These are phyloP conservation scores for Agrotis puta DNA, from an alignment of 2,888 invertebrate species.

Conservation along the genomic window DNA sequence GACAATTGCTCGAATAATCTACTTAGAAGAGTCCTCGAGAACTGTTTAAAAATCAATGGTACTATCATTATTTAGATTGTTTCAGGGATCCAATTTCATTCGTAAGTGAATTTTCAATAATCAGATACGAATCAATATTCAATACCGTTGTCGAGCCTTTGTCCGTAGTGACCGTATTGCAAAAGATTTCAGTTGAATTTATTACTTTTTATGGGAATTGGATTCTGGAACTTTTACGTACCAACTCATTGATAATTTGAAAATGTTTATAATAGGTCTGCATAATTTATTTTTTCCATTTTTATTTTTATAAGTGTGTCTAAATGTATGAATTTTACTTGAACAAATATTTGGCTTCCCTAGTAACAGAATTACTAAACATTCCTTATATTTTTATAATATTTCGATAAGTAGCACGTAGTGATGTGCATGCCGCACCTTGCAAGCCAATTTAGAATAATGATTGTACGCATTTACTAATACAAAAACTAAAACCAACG, in stretches of 20 bases:
- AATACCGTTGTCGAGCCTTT: slow-evolving; percentile 37
- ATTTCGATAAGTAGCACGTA: slow-evolving; percentile 19
- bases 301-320: neutral
- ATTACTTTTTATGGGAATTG: slow-evolving; percentile 38
- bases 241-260: slow-evolving; percentile 9
- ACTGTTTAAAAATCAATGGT: slow-evolving; percentile 1
- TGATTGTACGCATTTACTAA: neutral
- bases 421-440: slow-evolving; percentile 30
- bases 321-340: neutral
- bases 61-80: slow-evolving; percentile 28
- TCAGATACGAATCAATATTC: slow-evolving; percentile 54
- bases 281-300: neutral
- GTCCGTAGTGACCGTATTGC: slow-evolving; percentile 41
- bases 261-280: neutral
- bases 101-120: slow-evolving; percentile 42
- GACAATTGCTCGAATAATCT: neutral
- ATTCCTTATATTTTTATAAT: neutral
- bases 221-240: slow-evolving; percentile 23
- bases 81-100: slow-evolving; percentile 42
- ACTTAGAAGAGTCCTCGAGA: slow-evolving; percentile 2
- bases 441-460: neutral
- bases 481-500: neutral
- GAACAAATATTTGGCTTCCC: neutral
- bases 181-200: slow-evolving; percentile 39
- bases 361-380: neutral